phyloP scores from a whole-genome alignment of 2,113 vertebrate genomes.

The Cichladusa arquata region DNA sequence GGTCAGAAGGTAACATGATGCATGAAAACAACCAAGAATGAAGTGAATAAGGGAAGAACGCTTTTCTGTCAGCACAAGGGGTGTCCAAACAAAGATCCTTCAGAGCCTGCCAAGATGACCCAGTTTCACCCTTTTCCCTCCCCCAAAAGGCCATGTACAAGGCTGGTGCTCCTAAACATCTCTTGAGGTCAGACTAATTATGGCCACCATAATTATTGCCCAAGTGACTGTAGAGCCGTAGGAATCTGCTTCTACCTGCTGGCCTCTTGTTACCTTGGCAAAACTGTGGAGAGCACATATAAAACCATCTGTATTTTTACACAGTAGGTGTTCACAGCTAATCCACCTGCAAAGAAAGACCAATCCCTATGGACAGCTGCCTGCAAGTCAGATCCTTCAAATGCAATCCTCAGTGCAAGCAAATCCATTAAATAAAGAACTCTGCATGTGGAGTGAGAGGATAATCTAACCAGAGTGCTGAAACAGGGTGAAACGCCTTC shows the following conservation, averaged over 20 bases:
- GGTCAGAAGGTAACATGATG: neutral
- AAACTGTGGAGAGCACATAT: neutral
- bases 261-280: neutral
- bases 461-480: neutral
- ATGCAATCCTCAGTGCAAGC: neutral
- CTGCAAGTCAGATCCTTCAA: neutral
- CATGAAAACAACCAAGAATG: neutral
- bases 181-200: neutral
- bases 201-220: neutral
- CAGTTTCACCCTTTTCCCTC: neutral
- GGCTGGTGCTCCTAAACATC: neutral
- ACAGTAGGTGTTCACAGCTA: neutral
- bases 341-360: neutral
- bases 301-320: neutral
- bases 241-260: constrained; percentile 1
- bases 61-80: neutral
- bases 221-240: constrained; percentile 1
- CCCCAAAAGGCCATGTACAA: neutral
- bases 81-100: neutral
- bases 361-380: neutral
- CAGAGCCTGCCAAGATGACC: neutral
- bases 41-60: constrained; percentile 11
- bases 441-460: neutral
- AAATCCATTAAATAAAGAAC: neutral
- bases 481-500: neutral